Percentiles rank a stretch among this genome's conserved stretches.
Conservation (phyloP, 2,797 vertebrate species). For the Epinephelus awoara region DNA sequence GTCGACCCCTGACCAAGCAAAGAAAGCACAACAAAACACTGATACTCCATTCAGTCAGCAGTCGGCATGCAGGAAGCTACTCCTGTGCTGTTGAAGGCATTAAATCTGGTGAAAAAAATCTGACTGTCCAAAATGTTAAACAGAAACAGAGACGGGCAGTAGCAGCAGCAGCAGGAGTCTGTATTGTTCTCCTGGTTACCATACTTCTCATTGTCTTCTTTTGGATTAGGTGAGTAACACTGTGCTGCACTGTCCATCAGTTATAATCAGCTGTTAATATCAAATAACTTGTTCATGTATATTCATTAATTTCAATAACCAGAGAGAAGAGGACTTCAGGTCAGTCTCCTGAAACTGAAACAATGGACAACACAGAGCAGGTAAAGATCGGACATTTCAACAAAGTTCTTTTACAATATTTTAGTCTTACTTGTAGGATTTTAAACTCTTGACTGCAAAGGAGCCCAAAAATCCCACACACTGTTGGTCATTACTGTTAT, state of each 20-base stretch:
- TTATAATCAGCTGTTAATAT: not conserved
- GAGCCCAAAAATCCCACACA: no score
- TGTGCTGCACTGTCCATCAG: not conserved
- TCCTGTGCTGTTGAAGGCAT: constrained; percentile 11
- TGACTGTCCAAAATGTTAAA: not conserved
- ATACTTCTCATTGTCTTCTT: fast-evolving
- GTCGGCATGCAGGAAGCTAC: constrained; percentile 28
- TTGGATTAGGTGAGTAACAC: constrained; percentile 6
- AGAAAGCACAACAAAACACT: constrained; percentile 12
- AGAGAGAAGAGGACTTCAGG: constrained; percentile 16
- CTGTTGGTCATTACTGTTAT: no score
- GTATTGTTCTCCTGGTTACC: not conserved
- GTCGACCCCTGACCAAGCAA: not conserved
- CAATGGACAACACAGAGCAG: not conserved
- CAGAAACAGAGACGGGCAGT: no score
- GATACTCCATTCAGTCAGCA: constrained; percentile 4
- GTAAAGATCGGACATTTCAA: constrained; percentile 8
- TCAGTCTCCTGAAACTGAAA: not conserved
- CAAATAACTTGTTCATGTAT: not conserved
- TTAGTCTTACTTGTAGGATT: not conserved
- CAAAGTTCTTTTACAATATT: not conserved
- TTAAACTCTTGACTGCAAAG: no score
- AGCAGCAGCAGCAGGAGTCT: not conserved
- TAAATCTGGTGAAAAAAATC: not conserved
- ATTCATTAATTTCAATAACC: constrained; percentile 1